Evolutionary conservation across 2,888 invertebrate genomes (phyloP), one percentile per base, ranked within the genome.

Genomic region (Heliconius sara): DNA sequence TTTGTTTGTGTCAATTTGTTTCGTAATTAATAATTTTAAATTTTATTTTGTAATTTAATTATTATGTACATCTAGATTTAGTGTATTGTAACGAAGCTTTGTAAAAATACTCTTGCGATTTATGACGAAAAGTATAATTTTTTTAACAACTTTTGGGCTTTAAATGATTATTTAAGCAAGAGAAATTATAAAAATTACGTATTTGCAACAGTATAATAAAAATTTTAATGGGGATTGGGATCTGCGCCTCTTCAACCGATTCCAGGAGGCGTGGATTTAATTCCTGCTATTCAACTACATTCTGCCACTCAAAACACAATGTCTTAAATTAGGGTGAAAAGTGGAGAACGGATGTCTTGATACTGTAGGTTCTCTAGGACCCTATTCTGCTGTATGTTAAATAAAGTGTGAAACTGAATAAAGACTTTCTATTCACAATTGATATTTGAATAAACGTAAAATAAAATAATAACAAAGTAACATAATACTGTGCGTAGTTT

Each of bases 1-100:
- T 85, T 87, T 27, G 25, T 27, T 65, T 65, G 2, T 87, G 86
- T 88, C n/a, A n/a, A 60, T 60, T 60, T 60, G 22, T n/a, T n/a
- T 60, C 10, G 1, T n/a, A 60, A 60, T 60, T 60, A 25, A 13
- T 25, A 3, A 27, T 63, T 63, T 63, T 25, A 25, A 4, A 63
- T 25, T 63, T 63, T n/a, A n/a, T 60, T n/a, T 27, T 63, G 4
- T 63, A 63, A 63, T 27, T 25, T 25, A 4, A 25, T 63, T 0
- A 0, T 5, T 63, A n/a, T 3, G 7, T 63, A 22, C 3, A n/a
- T n/a, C 9, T 57, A 57, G 7, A 57, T 57, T 60, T 60, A 3
- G 9, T 60, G 22, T 52, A 19, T 19, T 52, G 19, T 10, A 60
- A 60, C n/a, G n/a, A n/a, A 60, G n/a, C 12, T 60, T 12, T 60